Evolutionary conservation across 2,113 vertebrate genomes (phyloP), one percentile per base, ranked within the genome.

Genomic region (Rhinoptilus africanus): DNA sequence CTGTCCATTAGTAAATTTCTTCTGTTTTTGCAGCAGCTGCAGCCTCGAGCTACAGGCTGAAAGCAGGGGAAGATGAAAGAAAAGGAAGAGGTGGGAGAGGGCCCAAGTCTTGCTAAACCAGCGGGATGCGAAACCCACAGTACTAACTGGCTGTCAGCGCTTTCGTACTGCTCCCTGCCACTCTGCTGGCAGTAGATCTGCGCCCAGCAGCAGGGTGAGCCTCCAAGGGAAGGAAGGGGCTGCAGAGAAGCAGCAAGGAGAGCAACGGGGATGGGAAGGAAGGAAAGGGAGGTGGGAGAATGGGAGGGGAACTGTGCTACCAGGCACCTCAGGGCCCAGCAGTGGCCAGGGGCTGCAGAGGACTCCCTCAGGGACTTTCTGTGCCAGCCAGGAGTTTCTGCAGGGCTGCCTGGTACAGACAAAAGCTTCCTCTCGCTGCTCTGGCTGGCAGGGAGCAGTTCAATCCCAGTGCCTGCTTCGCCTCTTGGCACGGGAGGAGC

Each of bases 31-130:
- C 4, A 88, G 94, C 60, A 85, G 60, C 69, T 82, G 76, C 73
- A 87, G 92, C 88, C 41, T 50, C 1, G 1, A 73, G 91, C 91
- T 76, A 12, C 75, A 59, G 82, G 37, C 87, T 85, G 66, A 76
- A 19, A 95, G 87, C 64, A 72, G 86, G 53, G 84, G 80, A 89
- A 88, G 94, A 93, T 91, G 89, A 91, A 92, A 93, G 83, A 12
- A n/a, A 32, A 67, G 47, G 89, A 56, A 43, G 54, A 43, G 77
- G 87, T 85, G 66, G 86, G 86, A 91, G 86, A 93, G 60, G 89
- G 47, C 75, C 62, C 79, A 24, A 45, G 82, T 30, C 84, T 24
- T 27, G 87, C 90, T 81, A 14, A 57, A 74, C 26, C 83, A 83
- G 93, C 1, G 19, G 83, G 88, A 68, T 78, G 81, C 8, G 92